Percentiles rank a stretch among this genome's conserved stretches.
Conservation (phyloP, 2,888 invertebrate genomes). For the Uropetala carovei region DNA sequence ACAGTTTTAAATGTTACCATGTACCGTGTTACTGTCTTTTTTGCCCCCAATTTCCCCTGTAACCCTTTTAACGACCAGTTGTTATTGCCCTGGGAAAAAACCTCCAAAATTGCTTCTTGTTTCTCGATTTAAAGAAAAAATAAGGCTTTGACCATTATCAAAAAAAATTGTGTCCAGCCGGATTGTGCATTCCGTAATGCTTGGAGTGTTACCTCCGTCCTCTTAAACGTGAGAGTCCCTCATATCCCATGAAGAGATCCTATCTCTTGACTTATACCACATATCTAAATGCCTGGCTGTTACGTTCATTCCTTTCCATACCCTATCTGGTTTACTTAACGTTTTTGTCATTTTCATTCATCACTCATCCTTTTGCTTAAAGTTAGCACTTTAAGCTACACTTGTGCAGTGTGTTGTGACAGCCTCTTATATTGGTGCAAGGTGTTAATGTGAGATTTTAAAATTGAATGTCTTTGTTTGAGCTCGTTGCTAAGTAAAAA, state of each 20-base stretch:
- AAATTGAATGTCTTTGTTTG: too few relatives aligned
- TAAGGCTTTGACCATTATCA: conserved; percentile 54
- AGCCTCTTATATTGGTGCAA: background rate
- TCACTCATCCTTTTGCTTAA: conserved; percentile 42
- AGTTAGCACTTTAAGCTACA: conserved; percentile 8
- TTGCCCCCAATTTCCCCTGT: conserved; percentile 23
- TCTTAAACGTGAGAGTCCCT: conserved; percentile 47
- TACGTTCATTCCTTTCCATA: conserved; percentile 5
- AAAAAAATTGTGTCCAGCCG: conserved; percentile 50
- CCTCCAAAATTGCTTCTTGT: conserved; percentile 53
- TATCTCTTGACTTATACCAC: conserved; percentile 23
- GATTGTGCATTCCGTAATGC: conserved; percentile 54
- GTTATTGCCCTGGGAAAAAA: conserved; percentile 26
- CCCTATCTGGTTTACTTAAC: conserved; percentile 11
- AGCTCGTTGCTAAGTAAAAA: too few relatives aligned
- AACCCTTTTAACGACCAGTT: conserved; percentile 38
- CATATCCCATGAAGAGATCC: conserved; percentile 25
- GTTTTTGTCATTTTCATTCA: background rate
- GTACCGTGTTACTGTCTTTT: conserved; percentile 56
- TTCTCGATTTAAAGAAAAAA: conserved; percentile 30
- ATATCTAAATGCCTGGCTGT: conserved; percentile 33
- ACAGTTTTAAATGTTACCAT: conserved; percentile 56
- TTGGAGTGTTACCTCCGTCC: conserved; percentile 63
- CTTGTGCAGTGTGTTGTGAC: conserved; percentile 35
- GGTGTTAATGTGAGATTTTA: background rate